Percentiles rank a stretch among this genome's conserved stretches.
phyloP scores from a whole-genome alignment of 2,113 vertebrate genomes.

The Pica pica region DNA sequence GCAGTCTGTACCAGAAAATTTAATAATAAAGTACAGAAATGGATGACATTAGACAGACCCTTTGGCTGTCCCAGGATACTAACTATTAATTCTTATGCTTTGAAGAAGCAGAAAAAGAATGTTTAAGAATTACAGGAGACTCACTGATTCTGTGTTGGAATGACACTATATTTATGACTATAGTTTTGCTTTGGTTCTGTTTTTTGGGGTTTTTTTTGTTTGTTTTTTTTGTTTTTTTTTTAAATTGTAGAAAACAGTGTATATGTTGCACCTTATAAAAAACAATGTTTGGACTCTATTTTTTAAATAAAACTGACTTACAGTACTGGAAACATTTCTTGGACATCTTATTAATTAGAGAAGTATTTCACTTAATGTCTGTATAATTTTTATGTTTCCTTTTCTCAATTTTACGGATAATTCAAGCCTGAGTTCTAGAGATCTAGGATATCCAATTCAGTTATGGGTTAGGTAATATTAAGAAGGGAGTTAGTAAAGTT shows the following conservation, averaged over 20 bases:
- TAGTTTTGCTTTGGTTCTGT: not conserved
- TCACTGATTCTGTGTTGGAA: not conserved
- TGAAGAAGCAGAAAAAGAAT: constrained; percentile 10
- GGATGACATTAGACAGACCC: not conserved
- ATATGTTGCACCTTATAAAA: constrained; percentile 54
- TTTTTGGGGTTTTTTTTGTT: not conserved
- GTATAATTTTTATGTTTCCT: not conserved
- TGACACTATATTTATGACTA: not conserved
- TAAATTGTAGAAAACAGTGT: constrained; percentile 18
- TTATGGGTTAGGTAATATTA: not conserved
- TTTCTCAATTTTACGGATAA: not conserved
- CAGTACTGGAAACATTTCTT: not conserved
- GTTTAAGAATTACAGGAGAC: not conserved
- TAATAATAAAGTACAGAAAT: not conserved
- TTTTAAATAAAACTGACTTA: constrained; percentile 64
- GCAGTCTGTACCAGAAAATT: not conserved
- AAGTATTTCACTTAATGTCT: not conserved
- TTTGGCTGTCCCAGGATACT: not conserved
- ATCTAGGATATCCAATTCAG: not conserved
- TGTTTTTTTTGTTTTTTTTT: not conserved
- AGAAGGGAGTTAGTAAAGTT: not conserved
- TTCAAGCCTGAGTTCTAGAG: not conserved
- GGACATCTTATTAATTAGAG: not conserved
- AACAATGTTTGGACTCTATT: constrained; percentile 59
- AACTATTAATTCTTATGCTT: not conserved